These are phyloP conservation scores for Silurus asotus DNA, from an alignment of 2,113 vertebrate species.

Conservation along the genomic window DNA sequence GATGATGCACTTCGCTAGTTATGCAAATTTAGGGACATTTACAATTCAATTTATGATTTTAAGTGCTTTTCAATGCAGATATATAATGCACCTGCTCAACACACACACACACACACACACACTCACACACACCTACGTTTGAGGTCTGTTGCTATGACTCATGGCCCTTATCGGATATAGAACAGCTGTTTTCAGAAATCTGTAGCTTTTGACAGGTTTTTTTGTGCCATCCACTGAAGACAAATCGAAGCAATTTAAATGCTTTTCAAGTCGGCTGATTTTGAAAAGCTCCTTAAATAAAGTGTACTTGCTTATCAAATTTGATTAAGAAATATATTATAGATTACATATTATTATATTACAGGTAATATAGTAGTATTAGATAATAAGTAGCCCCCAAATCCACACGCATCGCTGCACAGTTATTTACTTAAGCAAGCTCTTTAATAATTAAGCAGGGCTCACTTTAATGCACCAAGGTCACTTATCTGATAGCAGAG, in stretches of 20 bases:
- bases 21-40: slow-evolving; percentile 31
- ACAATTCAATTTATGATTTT: slow-evolving; percentile 30
- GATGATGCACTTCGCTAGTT: slow-evolving; percentile 15
- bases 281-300: background rate
- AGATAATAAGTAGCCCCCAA: slow-evolving; percentile 13
- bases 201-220: slow-evolving; percentile 4
- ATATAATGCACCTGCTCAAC: slow-evolving; percentile 28
- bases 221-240: slow-evolving; percentile 10
- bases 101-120: slow-evolving; percentile 3
- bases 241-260: slow-evolving; percentile 4
- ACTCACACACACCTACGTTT: slow-evolving; percentile 10
- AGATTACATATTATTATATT: background rate
- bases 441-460: slow-evolving; percentile 41
- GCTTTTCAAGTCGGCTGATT: slow-evolving; percentile 4
- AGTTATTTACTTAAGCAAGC: slow-evolving; percentile 37
- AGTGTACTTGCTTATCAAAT: background rate
- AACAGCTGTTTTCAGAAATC: slow-evolving; percentile 19
- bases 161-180: slow-evolving; percentile 12
- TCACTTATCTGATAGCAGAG: slow-evolving; percentile 10
- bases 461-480: slow-evolving; percentile 33
- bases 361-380: background rate
- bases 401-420: slow-evolving; percentile 2
- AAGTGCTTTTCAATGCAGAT: slow-evolving; percentile 21
- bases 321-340: background rate
- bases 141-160: slow-evolving; percentile 9